These are phyloP conservation scores for Augochlora pura DNA, from an alignment of 1,140 invertebrate genomes.

Conservation along the genomic window DNA sequence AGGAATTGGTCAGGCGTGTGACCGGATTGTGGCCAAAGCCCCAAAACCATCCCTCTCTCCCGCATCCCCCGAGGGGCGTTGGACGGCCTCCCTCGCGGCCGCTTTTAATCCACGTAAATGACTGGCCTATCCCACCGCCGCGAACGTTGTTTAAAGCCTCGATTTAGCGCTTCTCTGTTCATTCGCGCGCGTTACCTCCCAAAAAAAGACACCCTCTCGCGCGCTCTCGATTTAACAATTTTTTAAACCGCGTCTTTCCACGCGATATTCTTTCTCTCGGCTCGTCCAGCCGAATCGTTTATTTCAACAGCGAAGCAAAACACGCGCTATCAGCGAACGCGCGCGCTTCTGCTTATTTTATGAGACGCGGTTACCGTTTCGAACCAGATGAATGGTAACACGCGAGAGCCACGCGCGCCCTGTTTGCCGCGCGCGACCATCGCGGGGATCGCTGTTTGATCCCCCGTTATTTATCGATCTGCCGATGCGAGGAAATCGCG, in stretches of 20 bases:
- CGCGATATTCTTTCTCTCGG: neutral
- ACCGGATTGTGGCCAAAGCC: conserved; percentile 61
- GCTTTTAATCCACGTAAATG: conserved; percentile 63
- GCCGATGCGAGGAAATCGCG: neutral
- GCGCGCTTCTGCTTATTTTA: neutral
- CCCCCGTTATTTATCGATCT: neutral
- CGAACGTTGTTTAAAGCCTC: conserved; percentile 56
- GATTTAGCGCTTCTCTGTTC: conserved; percentile 33
- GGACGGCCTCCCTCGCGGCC: conserved; percentile 34
- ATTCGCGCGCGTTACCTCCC: neutral
- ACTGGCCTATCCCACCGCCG: conserved; percentile 42
- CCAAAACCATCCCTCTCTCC: conserved; percentile 43
- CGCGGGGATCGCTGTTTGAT: neutral
- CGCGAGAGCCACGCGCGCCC: neutral
- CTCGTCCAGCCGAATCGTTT: neutral
- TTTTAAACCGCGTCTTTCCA: neutral
- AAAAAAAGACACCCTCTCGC: neutral
- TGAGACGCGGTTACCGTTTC: neutral
- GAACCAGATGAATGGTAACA: neutral
- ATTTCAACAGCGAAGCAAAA: neutral
- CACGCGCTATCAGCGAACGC: neutral
- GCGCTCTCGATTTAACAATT: conserved; percentile 1
- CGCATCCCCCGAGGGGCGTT: conserved; percentile 13
- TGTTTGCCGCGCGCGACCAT: neutral
- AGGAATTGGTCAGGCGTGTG: conserved; percentile 50